These are phyloP conservation scores for Stegophylla sp. DNA, from an alignment of 2,888 invertebrate genomes.

Conservation along the genomic window DNA sequence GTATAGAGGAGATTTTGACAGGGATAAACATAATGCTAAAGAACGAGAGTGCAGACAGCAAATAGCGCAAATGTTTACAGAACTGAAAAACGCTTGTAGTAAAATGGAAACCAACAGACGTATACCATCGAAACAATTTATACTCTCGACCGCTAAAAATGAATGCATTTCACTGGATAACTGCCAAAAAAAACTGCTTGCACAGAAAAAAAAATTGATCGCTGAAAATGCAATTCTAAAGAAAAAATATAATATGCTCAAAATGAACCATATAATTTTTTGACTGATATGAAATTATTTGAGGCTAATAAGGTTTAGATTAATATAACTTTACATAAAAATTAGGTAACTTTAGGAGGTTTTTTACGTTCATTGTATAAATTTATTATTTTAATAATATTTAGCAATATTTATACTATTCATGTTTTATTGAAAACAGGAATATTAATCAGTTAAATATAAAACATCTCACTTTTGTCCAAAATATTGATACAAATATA, in stretches of 20 bases:
- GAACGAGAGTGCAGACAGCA: conserved; percentile 30
- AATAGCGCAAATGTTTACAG: neutral
- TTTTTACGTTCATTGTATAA: too few relatives aligned
- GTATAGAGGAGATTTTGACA: neutral
- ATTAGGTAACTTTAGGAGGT: too few relatives aligned
- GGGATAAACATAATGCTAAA: conserved; percentile 36
- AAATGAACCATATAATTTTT: too few relatives aligned
- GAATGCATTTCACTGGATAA: neutral
- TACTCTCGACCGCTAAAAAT: conserved; percentile 42
- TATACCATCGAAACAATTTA: conserved; percentile 17
- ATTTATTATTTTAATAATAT: too few relatives aligned
- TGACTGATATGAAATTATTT: too few relatives aligned
- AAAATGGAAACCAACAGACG: conserved; percentile 29
- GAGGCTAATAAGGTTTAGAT: too few relatives aligned
- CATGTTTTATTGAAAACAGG: too few relatives aligned
- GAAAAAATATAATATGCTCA: neutral
- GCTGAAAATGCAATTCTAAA: neutral
- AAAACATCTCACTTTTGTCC: too few relatives aligned
- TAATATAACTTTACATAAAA: too few relatives aligned
- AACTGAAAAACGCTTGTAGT: neutral
- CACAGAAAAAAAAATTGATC: neutral
- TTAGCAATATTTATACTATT: too few relatives aligned
- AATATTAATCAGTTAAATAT: too few relatives aligned
- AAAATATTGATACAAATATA: too few relatives aligned
- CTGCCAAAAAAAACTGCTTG: neutral